Base-by-base conservation (phyloP, 2,888 invertebrate genomes). In the Holacanthella duospinosa region DNA sequence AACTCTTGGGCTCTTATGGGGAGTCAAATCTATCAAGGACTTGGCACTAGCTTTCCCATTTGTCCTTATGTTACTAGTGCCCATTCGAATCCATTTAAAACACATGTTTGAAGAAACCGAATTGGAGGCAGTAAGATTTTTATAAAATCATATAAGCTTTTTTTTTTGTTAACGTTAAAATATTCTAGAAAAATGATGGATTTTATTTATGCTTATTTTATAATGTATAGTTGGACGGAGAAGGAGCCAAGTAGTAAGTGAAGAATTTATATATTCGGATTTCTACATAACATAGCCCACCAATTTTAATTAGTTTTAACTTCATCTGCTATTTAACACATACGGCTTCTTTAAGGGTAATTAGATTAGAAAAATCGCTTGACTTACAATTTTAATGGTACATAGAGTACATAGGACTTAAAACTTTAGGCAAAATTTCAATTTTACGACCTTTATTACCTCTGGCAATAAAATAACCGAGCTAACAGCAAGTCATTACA, bases 61-160 rank as follows among this genome's bases (percentile, higher is more conserved):
- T 80, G 90, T 95, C 78, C 82, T 97, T 59, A 86, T 93, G 68
- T 79, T 94, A 68, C 88, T 94, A 87, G 87, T 95, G 74, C 94
- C 95, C 16, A 80, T 95, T 64, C 81, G 95, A 65, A 83, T 87
- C 71, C 76, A 76, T 28, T 82, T 94, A 74, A 82, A 78, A n/a
- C 82, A 82, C 68, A 76, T 90, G 63, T 95, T 93, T 79, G 87
- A 87, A 2, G 83, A 86, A 28, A 82, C 85, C 64, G 93, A 95
- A 77, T 81, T 95, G 48, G 81, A 88, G 76, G 92, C 93, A 77
- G 91, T 93, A 81, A 83, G 83, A n/a, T n/a, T n/a, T 80, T 59
- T 55, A n/a, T 57, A 26, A 29, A 55, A 53, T 21, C n/a, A 12
- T 53, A 53, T 21, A 43, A 43, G 9, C 16, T 12, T 53, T 21